Evolutionary conservation across 1,140 invertebrate genomes (phyloP).

Genomic region (Meloidogyne chitwoodi): DNA sequence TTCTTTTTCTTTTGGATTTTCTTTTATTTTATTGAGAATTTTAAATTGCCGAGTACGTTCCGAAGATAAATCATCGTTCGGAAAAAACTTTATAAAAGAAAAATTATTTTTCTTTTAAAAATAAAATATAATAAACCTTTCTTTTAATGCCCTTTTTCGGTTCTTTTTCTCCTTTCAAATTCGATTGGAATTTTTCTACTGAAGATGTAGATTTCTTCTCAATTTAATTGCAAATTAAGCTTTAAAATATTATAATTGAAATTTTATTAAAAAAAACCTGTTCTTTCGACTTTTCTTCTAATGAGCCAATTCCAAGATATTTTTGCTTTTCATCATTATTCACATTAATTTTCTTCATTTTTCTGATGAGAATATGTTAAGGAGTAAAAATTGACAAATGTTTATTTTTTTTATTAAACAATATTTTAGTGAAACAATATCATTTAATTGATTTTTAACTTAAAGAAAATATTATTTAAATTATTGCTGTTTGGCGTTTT

Average conservation of each 20-base stretch:
- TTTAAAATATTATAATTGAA: constrained; percentile 61
- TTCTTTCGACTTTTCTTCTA: background rate
- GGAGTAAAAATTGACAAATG: too few species aligned
- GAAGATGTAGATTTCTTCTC: constrained; percentile 85
- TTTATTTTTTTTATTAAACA: too few species aligned
- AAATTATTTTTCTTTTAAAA: background rate
- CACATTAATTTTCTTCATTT: background rate
- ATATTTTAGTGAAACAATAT: too few species aligned
- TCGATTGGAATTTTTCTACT: constrained; percentile 82
- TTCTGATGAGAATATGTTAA: background rate
- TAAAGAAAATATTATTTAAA: too few species aligned
- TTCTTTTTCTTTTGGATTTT: background rate
- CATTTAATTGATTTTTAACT: too few species aligned
- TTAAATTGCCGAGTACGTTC: constrained; percentile 73
- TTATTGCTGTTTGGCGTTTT: too few species aligned
- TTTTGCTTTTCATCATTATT: background rate
- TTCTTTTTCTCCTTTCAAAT: constrained; percentile 75
- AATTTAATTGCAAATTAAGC: constrained; percentile 72
- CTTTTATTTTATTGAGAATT: constrained; percentile 64
- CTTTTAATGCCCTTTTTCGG: constrained; percentile 65
- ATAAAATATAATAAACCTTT: constrained; percentile 59
- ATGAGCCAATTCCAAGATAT: constrained; percentile 66
- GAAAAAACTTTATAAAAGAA: constrained; percentile 63
- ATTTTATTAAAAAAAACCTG: background rate
- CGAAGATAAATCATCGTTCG: constrained; percentile 65